A percentile compares a stretch with the other conserved stretches of the same genome.
Evolutionary conservation across 2,888 invertebrate species (phyloP).

Genomic region (Buathra laborator): DNA sequence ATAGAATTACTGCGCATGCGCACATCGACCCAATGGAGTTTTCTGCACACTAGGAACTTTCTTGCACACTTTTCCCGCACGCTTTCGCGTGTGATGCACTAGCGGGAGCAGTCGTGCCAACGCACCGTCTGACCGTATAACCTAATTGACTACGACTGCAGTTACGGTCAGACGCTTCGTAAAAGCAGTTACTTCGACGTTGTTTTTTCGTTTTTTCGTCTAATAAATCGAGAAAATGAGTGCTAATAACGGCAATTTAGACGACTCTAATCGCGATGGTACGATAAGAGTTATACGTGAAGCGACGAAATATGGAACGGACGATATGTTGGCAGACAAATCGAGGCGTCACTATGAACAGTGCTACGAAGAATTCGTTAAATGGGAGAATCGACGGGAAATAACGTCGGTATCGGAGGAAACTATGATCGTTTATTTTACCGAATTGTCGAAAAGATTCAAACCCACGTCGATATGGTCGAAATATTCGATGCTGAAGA

Average conservation of each 20-base stretch:
- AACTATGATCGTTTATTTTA: neutral
- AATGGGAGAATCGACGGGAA: neutral
- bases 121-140: too few relatives aligned
- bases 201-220: neutral
- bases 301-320: neutral
- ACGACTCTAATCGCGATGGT: neutral
- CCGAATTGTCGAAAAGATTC: neutral
- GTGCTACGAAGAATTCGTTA: neutral
- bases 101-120: too few relatives aligned
- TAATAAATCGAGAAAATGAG: neutral
- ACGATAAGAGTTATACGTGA: neutral
- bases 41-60: neutral
- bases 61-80: neutral
- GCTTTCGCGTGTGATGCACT: neutral
- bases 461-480: neutral
- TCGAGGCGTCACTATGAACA: neutral
- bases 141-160: too few relatives aligned
- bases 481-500: constrained; percentile 1
- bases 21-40: neutral
- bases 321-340: neutral
- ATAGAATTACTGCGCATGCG: neutral
- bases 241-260: neutral
- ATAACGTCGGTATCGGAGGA: neutral
- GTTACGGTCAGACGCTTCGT: neutral
- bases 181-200: neutral